Conservation (phyloP, 53 echinoderm and acorn worm genomes). For the Patiria pectinifera region DNA sequence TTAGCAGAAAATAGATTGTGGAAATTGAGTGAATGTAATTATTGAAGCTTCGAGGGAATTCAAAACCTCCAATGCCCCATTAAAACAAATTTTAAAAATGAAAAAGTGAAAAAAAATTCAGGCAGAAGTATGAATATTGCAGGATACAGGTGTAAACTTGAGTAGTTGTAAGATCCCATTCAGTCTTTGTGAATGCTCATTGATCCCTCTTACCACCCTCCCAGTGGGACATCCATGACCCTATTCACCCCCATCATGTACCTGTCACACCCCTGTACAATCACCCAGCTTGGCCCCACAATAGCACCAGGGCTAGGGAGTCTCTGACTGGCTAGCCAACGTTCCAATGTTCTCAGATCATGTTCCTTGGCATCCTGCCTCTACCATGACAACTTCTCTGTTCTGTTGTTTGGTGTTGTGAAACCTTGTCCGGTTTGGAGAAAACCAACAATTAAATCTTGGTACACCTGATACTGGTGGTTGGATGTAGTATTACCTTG, state of each 20-base stretch:
- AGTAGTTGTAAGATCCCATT: background rate
- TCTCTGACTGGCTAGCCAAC: background rate
- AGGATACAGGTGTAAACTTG: no score
- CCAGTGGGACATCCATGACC: background rate
- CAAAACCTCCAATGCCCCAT: no score
- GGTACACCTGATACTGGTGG: conserved; percentile 6
- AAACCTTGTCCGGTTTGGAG: conserved; percentile 19
- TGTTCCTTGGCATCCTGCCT: background rate
- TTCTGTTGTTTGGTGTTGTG: background rate
- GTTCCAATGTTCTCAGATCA: background rate
- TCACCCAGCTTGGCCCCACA: background rate
- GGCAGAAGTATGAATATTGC: no score
- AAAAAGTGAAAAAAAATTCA: no score
- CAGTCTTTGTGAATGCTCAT: background rate
- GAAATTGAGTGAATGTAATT: no score
- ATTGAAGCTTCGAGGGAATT: no score
- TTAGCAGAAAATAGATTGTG: no score
- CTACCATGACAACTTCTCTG: conserved; percentile 1
- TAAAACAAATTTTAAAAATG: no score
- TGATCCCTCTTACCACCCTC: background rate
- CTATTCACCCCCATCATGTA: background rate
- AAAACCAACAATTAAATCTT: conserved; percentile 39
- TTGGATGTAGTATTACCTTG: background rate
- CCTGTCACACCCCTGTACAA: conserved; percentile 10
- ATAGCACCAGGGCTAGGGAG: background rate